phyloP scores from a whole-genome alignment of 2,113 vertebrate genomes.

The Tachysurus fulvidraco region DNA sequence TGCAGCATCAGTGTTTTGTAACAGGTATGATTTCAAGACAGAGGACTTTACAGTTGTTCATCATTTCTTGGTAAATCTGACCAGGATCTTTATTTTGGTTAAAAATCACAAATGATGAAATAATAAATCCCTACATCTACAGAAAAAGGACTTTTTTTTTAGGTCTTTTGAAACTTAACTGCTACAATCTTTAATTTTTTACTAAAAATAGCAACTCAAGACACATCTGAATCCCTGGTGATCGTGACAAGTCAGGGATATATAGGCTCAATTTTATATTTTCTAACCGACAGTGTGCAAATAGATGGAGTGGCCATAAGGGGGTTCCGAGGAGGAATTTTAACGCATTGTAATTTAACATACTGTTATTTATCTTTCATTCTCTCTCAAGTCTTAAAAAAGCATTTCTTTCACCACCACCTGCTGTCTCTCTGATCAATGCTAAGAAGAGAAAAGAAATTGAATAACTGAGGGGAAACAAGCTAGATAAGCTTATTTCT shows the following conservation, averaged over 20 bases:
- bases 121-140: neutral
- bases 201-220: conserved; percentile 23
- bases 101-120: no score
- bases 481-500: conserved; percentile 16
- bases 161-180: neutral
- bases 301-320: conserved; percentile 63
- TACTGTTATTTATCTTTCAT: conserved; percentile 68
- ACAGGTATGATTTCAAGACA: neutral
- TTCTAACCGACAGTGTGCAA: conserved; percentile 61
- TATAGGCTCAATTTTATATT: conserved; percentile 66
- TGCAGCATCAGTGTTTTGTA: neutral
- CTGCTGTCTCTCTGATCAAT: conserved; percentile 52
- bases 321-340: conserved; percentile 60
- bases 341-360: conserved; percentile 61
- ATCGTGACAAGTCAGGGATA: conserved; percentile 59
- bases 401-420: conserved; percentile 45
- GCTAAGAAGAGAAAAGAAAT: conserved; percentile 30
- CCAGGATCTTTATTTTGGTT: neutral
- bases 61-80: neutral
- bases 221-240: conserved; percentile 42
- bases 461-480: neutral
- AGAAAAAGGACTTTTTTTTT: neutral
- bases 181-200: neutral
- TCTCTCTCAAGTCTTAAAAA: conserved; percentile 52
- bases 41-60: neutral